Base-by-base conservation (phyloP, 30 jellyfish, hydroid and myxozoan genomes). In the Hydra vulgaris region DNA sequence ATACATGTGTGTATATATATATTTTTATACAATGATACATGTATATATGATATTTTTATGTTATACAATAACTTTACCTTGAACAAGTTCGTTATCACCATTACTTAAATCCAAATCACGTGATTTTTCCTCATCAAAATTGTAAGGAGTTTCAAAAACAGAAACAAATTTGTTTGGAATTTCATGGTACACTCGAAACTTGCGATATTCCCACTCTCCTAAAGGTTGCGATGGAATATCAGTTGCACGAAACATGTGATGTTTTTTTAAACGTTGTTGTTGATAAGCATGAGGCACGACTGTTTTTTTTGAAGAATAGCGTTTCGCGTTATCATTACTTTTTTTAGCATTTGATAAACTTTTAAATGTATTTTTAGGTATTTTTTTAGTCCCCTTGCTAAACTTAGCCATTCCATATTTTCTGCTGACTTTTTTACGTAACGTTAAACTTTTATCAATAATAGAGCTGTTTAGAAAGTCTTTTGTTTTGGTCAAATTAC, bases 101-200 rank as follows among this genome's bases (percentile, higher is more conserved):
- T 20, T 70, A 73, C 18, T 70, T 25, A 25, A 66, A 54, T 75
- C 83, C 17, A n/a, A 74, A 16, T 53, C 24, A 73, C 0, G 21
- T 74, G 26, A 25, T 25, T 23, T 75, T 7, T 75, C 83, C 24
- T 75, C 83, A 75, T 53, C 71, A 70, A 23, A 25, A 0, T 75
- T 70, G 16, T 75, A 66, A 19, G 71, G 40, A 22, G 17, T 75
- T n/a, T 23, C 66, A 54, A 0, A 19, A 18, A 75, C 22, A 4
- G 53, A 75, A 26, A 70, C 17, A 7, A 8, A 7, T 7, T 70
- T 18, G 12, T 8, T 70, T 25, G 40, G 27, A 8, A 21, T 22
- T 17, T 70, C 76, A 54, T 75, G 83, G 72, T 75, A 75, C 17
- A 75, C 21, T n/a, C 56, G 83, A 7, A 75, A 75, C 83, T 75